Percentiles rank a stretch among this genome's conserved stretches.
phyloP scores from a whole-genome alignment of 2,797 vertebrate genomes.

The Australoheros facetus region DNA sequence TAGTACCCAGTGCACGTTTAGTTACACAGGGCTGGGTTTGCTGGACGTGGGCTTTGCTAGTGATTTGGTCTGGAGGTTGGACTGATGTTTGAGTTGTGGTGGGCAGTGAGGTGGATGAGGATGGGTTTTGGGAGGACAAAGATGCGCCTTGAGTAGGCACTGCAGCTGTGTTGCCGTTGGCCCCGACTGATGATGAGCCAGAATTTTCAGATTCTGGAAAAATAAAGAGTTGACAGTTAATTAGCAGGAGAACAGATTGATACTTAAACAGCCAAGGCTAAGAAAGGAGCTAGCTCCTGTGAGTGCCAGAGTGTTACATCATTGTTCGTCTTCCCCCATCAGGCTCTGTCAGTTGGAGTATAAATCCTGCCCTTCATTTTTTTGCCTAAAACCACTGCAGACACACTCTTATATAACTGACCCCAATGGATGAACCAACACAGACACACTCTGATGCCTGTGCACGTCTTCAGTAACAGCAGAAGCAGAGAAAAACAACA shows the following conservation, averaged over 20 bases:
- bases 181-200: slow-evolving; percentile 38
- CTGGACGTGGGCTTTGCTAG: slow-evolving; percentile 49
- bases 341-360: slow-evolving; percentile 89
- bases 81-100: slow-evolving; percentile 38
- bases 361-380: slow-evolving; percentile 84
- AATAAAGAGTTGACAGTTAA: slow-evolving; percentile 37
- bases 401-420: slow-evolving; percentile 69
- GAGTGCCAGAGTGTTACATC: slow-evolving; percentile 55
- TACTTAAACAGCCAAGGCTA: slow-evolving; percentile 30
- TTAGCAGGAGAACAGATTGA: slow-evolving; percentile 28
- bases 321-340: slow-evolving; percentile 50
- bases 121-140: slow-evolving; percentile 45
- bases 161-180: slow-evolving; percentile 47
- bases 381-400: slow-evolving; percentile 61
- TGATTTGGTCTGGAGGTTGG: slow-evolving; percentile 56
- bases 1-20: slow-evolving; percentile 30
- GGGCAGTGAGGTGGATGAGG: slow-evolving; percentile 44
- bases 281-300: slow-evolving; percentile 43
- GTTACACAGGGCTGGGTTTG: slow-evolving; percentile 57
- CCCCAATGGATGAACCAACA: slow-evolving; percentile 39
- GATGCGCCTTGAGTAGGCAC: slow-evolving; percentile 33
- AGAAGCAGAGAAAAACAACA: slow-evolving; percentile 8
- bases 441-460: slow-evolving; percentile 24
- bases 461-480: slow-evolving; percentile 18
- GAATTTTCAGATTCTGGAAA: slow-evolving; percentile 68